Conservation (phyloP, 1,140 invertebrate genomes). For the Drosophila neocordata region DNA sequence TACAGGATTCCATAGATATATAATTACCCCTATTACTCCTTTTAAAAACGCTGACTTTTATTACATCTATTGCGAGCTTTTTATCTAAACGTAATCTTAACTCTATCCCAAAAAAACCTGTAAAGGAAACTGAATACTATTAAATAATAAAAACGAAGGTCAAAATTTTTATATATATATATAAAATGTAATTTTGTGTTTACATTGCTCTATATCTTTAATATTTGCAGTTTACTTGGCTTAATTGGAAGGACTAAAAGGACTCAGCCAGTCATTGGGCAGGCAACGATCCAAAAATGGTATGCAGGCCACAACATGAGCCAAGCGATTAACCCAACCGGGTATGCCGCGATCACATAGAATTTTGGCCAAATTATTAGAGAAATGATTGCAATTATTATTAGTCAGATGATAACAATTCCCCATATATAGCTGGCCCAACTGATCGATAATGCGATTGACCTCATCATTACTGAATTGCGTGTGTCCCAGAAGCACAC, state of each 20-base stretch:
- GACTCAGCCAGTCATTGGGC: constrained; percentile 82
- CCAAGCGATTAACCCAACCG: constrained; percentile 97
- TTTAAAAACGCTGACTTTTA: no score
- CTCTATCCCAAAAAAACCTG: no score
- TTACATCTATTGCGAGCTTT: no score
- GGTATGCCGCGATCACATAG: constrained; percentile 96
- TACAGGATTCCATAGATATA: no score
- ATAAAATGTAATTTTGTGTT: background rate
- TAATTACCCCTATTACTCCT: no score
- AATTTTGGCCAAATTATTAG: constrained; percentile 93
- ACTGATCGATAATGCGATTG: constrained; percentile 91
- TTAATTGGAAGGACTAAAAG: background rate
- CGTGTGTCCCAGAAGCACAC: constrained; percentile 95
- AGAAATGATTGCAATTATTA: constrained; percentile 99
- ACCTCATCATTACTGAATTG: constrained; percentile 97
- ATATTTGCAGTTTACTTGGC: no score
- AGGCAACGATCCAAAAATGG: constrained; percentile 97
- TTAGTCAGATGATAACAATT: constrained; percentile 98
- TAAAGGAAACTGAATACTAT: no score
- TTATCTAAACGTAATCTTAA: no score
- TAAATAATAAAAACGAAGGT: no score
- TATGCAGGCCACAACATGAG: constrained; percentile 97
- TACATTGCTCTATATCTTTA: no score
- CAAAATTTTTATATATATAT: no score
- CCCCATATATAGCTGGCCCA: constrained; percentile 98